These are phyloP conservation scores for Seira musarum DNA, from an alignment of 2,888 invertebrate species.

Conservation along the genomic window DNA sequence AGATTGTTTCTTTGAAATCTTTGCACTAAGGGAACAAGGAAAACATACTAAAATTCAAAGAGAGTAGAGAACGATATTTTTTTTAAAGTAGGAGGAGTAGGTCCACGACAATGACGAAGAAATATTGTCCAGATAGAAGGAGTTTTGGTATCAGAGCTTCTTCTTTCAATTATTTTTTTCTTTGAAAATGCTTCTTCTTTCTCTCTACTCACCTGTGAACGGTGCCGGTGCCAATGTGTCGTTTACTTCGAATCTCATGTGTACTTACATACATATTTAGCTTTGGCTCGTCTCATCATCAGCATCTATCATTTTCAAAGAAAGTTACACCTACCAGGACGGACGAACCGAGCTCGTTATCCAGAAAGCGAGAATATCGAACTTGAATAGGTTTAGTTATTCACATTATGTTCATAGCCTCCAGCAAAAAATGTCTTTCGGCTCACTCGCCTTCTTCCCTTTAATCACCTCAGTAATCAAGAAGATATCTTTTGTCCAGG, in stretches of 20 bases:
- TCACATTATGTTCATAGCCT: not conserved
- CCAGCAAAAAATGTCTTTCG: not conserved
- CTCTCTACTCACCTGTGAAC: too few relatives aligned
- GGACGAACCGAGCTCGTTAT: not conserved
- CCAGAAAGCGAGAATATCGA: not conserved
- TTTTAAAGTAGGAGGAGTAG: conserved; percentile 14
- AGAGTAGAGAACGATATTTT: conserved; percentile 4
- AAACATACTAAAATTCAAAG: conserved; percentile 6
- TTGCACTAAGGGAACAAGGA: too few relatives aligned
- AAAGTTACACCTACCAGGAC: not conserved
- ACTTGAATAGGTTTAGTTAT: too few relatives aligned
- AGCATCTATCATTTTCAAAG: too few relatives aligned
- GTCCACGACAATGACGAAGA: conserved; percentile 35
- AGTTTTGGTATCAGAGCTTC: not conserved
- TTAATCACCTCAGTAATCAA: not conserved
- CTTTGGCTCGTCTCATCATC: too few relatives aligned
- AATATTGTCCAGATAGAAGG: conserved; percentile 13
- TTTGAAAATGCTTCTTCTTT: too few relatives aligned
- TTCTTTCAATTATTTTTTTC: not conserved
- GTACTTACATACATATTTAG: too few relatives aligned
- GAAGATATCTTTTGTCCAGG: conserved; percentile 1
- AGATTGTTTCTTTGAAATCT: conserved; percentile 11
- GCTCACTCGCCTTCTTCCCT: not conserved
- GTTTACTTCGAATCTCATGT: too few relatives aligned
- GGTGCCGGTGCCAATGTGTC: too few relatives aligned